A percentile compares a stretch with the other conserved stretches of the same genome.
phyloP scores from a whole-genome alignment of 2,113 vertebrate species.

The Ictidomys tridecemlineatus region DNA sequence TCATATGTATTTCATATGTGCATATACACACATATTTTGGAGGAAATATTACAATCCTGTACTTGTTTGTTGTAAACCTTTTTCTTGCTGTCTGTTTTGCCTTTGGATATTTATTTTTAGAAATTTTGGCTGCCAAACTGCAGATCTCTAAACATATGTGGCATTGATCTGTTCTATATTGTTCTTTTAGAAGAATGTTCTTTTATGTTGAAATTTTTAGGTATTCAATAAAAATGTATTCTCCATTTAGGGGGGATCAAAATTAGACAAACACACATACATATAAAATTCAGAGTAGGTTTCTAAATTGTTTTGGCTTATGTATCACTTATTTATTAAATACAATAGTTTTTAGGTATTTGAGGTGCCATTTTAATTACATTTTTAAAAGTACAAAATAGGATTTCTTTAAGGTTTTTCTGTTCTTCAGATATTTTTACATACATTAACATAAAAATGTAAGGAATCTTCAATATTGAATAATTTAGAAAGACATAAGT shows the following conservation, averaged over 20 bases:
- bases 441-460: background rate
- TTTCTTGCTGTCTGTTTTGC: background rate
- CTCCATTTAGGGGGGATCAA: background rate
- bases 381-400: background rate
- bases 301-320: background rate
- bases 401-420: background rate
- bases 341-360: background rate
- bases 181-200: background rate
- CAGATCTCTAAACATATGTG: background rate
- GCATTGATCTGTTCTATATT: constrained; percentile 6
- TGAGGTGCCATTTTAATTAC: background rate
- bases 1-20: too few species aligned
- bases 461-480: background rate
- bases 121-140: background rate
- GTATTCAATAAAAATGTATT: background rate
- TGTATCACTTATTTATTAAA: background rate
- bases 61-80: background rate
- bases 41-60: background rate
- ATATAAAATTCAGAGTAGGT: background rate
- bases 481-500: background rate
- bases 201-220: background rate
- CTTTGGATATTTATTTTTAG: constrained; percentile 36
- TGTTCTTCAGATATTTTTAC: background rate
- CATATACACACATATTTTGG: background rate
- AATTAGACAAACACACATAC: background rate